A percentile compares a stretch with the other conserved stretches of the same genome.
Evolutionary conservation across 53 echinoderm and acorn worm species (phyloP).

Genomic region (Luidia sarsii): DNA sequence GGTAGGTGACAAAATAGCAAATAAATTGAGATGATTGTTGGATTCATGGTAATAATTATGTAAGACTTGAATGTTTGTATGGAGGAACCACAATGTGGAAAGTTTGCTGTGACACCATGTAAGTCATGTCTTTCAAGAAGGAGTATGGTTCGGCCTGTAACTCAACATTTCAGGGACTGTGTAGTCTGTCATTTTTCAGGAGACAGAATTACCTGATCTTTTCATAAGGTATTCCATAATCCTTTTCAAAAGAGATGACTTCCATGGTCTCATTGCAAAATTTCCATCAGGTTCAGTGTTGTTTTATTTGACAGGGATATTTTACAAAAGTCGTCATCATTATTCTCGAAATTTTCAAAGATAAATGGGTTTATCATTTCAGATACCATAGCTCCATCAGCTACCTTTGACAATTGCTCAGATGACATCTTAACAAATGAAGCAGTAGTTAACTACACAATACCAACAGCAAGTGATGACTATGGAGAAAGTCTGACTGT

Average conservation of each 20-base stretch:
- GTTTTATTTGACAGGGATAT: no score
- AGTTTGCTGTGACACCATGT: not conserved
- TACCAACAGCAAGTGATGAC: not conserved
- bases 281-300: no score
- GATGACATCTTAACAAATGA: not conserved
- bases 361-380: not conserved
- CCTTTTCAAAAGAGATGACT: no score
- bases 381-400: conserved; percentile 16
- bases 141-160: not conserved
- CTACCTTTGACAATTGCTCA: not conserved
- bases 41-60: no score
- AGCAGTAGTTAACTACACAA: not conserved
- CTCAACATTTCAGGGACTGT: not conserved
- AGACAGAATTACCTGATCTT: no score
- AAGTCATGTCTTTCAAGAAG: not conserved
- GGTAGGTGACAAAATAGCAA: conserved; percentile 2
- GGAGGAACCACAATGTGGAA: no score
- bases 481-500: not conserved
- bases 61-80: no score
- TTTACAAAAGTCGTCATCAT: no score
- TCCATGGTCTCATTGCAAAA: no score
- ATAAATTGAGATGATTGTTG: no score
- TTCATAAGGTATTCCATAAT: no score
- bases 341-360: not conserved
- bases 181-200: no score